Conservation (phyloP, 2,113 vertebrate species). For the Nyctereutes procyonoides region DNA sequence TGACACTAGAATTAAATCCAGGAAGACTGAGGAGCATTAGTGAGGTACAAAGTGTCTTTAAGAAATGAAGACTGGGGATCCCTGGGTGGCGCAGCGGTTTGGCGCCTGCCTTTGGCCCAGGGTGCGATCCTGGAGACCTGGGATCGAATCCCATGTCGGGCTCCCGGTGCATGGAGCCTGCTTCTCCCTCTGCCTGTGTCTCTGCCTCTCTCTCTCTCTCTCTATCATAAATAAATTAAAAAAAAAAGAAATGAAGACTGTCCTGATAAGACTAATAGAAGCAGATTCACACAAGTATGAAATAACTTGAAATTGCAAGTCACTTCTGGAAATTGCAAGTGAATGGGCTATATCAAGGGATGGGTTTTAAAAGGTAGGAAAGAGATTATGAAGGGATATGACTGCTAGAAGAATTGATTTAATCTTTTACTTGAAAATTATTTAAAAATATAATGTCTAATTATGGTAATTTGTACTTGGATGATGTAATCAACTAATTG, state of each 20-base stretch:
- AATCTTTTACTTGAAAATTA: neutral
- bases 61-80: slow-evolving; percentile 10
- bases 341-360: neutral
- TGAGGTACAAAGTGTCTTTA: neutral
- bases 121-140: too few species aligned
- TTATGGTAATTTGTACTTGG: neutral
- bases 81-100: too few species aligned
- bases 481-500: neutral
- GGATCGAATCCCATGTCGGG: too few species aligned
- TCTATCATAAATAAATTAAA: too few species aligned
- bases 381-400: neutral
- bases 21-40: neutral
- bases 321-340: neutral
- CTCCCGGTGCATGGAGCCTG: too few species aligned
- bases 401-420: neutral
- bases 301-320: neutral
- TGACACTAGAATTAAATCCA: neutral
- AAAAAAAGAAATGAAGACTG: slow-evolving; percentile 3
- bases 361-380: neutral
- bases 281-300: neutral
- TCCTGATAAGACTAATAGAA: neutral
- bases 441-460: neutral
- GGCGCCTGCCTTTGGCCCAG: too few species aligned
- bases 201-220: too few species aligned
- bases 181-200: too few species aligned